phyloP scores from a whole-genome alignment of 2,888 invertebrate genomes.

The Synergus itoensis region DNA sequence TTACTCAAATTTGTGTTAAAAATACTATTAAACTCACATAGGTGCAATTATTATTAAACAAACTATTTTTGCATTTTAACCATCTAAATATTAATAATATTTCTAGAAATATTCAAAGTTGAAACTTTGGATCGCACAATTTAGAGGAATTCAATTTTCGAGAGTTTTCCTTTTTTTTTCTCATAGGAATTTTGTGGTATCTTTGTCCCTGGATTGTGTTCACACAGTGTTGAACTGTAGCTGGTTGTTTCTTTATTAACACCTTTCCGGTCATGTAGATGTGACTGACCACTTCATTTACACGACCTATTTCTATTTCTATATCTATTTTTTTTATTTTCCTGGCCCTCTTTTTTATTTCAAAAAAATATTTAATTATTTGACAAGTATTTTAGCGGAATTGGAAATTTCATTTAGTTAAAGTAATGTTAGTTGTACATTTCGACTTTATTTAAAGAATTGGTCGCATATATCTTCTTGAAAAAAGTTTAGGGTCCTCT shows the following conservation, averaged over 20 bases:
- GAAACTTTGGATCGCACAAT: background rate
- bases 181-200: slow-evolving; percentile 15
- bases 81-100: background rate
- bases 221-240: slow-evolving; percentile 60
- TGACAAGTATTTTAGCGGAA: too few species aligned
- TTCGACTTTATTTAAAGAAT: background rate
- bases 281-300: slow-evolving; percentile 64
- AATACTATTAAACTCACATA: background rate
- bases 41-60: background rate
- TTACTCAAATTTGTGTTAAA: background rate
- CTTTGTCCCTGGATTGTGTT: slow-evolving; percentile 22
- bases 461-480: slow-evolving; percentile 1
- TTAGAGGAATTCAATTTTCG: background rate
- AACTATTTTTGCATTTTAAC: background rate
- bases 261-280: slow-evolving; percentile 55
- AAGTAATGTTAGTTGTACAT: background rate
- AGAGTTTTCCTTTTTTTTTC: background rate
- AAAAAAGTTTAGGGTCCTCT: slow-evolving; percentile 23
- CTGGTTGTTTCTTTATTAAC: slow-evolving; percentile 71
- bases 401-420: background rate
- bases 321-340: background rate
- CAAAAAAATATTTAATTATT: slow-evolving; percentile 2
- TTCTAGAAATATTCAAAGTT: background rate
- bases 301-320: slow-evolving; percentile 67
- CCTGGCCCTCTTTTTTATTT: background rate